Base-by-base conservation (phyloP, 1,140 invertebrate genomes). In the Paramacrobiotus metropolitanus region DNA sequence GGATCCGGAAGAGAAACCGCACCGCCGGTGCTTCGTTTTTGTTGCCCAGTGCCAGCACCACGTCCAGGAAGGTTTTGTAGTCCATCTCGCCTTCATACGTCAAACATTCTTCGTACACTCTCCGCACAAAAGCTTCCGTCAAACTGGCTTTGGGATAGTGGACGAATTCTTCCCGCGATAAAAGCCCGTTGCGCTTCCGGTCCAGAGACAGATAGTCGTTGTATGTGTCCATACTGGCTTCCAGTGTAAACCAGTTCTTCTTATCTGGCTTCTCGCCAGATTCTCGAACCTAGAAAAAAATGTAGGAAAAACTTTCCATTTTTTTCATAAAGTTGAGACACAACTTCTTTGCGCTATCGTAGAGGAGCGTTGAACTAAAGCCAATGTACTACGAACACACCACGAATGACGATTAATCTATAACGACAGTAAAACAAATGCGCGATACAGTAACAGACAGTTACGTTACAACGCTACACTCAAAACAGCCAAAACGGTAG, bases 41-140 rank as follows among this genome's bases (percentile, higher is more conserved):
- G 75, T 96, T 91, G 72, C 95, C 89, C 64, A 95, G 73, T 0
- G 91, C 91, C 29, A 96, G 75, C 0, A 93, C 86, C 74, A 96
- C 86, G 70, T 96, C 89, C 21, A 96, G 72, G 73, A 92, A 97
- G 0, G 88, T 90, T 75, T 94, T 94, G 71, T 94, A 97, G 73
- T 97, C 75, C 83, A 96, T 94, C 79, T 96, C 89, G 3, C 87
- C 89, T 67, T 89, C 84, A 70, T 91, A 95, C 0, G 91, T 96
- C 0, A 92, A 77, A 68, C 86, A 92, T 69, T 93, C 89, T 74
- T 95, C 87, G 74, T 94, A 96, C 0, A 95, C 85, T 59, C 89
- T 78, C 66, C 91, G 86, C 15, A 96, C 77, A 73, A 96, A 96
- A 1, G 86, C 83, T 60, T 82, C 78, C 0, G 90, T 95, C n/a